Percentiles rank a stretch among this genome's conserved stretches.
These are phyloP conservation scores for Drosophila nikananu DNA, from an alignment of 1,140 invertebrate genomes.

Conservation along the genomic window DNA sequence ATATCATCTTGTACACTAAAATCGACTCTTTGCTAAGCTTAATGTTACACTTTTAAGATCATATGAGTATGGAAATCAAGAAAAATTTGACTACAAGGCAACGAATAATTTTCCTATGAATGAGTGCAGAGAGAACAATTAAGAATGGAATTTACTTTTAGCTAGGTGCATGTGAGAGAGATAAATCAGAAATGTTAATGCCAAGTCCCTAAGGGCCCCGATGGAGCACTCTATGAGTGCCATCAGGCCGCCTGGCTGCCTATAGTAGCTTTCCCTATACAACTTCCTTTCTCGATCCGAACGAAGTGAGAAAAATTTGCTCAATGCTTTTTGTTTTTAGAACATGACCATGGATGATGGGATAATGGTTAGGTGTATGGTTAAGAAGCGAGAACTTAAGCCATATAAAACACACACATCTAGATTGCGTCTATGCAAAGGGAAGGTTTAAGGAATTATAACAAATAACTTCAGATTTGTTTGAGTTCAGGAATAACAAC, in stretches of 20 bases:
- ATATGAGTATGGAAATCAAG: slow-evolving; percentile 45
- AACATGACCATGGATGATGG: slow-evolving; percentile 29
- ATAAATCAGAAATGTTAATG: slow-evolving; percentile 44
- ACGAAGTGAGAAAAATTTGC: slow-evolving; percentile 85
- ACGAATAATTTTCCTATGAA: slow-evolving; percentile 45
- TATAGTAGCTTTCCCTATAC: slow-evolving; percentile 18
- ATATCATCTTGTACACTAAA: slow-evolving; percentile 69
- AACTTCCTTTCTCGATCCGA: slow-evolving; percentile 61
- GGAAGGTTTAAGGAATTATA: not conserved
- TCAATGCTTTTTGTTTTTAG: slow-evolving; percentile 51
- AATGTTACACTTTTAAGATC: slow-evolving; percentile 30
- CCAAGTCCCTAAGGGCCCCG: slow-evolving; percentile 54
- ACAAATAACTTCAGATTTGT: too few relatives aligned
- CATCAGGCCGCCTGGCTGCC: slow-evolving; percentile 20
- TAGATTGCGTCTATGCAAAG: slow-evolving; percentile 40
- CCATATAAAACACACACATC: slow-evolving; percentile 21
- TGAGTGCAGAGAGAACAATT: slow-evolving; percentile 52
- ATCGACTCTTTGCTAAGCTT: slow-evolving; percentile 78
- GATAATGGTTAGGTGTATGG: slow-evolving; percentile 39
- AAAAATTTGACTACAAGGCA: slow-evolving; percentile 43
- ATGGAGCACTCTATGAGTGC: slow-evolving; percentile 62
- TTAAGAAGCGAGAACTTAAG: slow-evolving; percentile 37
- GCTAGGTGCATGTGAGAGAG: slow-evolving; percentile 72
- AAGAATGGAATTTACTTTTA: slow-evolving; percentile 31
- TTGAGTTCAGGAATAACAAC: not conserved